Percentiles rank a stretch among this genome's conserved stretches.
Conservation (phyloP, 2,888 invertebrate species). For the Arctia plantaginis region DNA sequence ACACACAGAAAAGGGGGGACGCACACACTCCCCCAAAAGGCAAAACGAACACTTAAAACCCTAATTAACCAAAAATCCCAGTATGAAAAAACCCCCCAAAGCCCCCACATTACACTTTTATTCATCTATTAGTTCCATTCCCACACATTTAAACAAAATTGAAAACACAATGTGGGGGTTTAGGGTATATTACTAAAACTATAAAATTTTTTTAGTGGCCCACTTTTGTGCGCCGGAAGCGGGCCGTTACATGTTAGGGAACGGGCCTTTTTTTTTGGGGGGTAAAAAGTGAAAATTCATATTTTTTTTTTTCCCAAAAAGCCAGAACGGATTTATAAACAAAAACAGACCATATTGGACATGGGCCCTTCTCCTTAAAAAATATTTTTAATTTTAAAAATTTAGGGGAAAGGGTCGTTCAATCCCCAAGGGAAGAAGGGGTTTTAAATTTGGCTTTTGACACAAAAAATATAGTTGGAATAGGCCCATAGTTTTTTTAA, state of each 20-base stretch:
- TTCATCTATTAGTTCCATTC: conserved; percentile 18
- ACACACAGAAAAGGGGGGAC: not conserved
- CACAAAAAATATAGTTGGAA: too few relatives aligned
- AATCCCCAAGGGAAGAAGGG: not conserved
- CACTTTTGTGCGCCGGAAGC: conserved; percentile 44
- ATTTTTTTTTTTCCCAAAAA: not conserved
- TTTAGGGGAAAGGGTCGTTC: not conserved
- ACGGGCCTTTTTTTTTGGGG: conserved; percentile 44
- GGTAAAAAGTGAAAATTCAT: conserved; percentile 17
- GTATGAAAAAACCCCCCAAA: conserved; percentile 4
- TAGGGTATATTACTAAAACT: conserved; percentile 38
- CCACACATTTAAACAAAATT: conserved; percentile 20
- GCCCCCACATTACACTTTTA: conserved; percentile 20
- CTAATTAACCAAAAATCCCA: not conserved
- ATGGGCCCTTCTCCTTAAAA: too few relatives aligned
- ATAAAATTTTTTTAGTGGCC: conserved; percentile 50
- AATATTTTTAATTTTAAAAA: too few relatives aligned
- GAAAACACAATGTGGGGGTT: conserved; percentile 21
- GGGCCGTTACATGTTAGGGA: conserved; percentile 43
- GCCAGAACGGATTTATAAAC: not conserved
- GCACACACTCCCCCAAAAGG: not conserved
- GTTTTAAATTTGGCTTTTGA: not conserved
- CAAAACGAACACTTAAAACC: not conserved
- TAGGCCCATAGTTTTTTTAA: not conserved
- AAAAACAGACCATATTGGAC: not conserved